Evolutionary conservation across 2,113 vertebrate species (phyloP).

Genomic region (Orientallactaga bullata): DNA sequence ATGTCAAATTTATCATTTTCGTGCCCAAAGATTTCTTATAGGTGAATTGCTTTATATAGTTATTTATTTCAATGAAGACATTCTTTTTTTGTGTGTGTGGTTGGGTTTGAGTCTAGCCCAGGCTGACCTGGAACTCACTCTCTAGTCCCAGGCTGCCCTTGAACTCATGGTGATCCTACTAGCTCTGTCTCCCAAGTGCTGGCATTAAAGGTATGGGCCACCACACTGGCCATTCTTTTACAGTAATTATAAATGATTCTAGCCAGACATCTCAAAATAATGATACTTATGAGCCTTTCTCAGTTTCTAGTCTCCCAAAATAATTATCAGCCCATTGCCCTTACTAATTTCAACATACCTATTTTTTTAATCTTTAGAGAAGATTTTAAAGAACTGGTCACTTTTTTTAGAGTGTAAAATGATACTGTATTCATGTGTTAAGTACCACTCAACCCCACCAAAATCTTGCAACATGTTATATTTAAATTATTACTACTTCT

Average conservation of each 20-base stretch:
- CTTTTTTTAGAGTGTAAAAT: background rate
- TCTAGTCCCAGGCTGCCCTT: no score
- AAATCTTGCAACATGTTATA: background rate
- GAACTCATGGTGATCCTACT: no score
- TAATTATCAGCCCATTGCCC: background rate
- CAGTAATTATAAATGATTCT: background rate
- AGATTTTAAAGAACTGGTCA: background rate
- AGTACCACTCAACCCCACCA: background rate
- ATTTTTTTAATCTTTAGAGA: background rate
- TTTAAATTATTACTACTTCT: background rate
- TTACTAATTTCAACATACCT: background rate
- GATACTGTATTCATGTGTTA: background rate
- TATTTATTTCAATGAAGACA: background rate
- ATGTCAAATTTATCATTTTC: slow-evolving; percentile 32
- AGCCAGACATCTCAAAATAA: background rate
- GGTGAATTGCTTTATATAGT: background rate
- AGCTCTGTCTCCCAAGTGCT: no score
- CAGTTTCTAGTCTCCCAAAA: background rate
- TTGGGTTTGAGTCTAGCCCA: no score
- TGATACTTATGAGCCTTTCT: background rate
- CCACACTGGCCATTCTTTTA: background rate
- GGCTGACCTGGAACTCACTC: no score
- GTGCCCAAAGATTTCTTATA: slow-evolving; percentile 12
- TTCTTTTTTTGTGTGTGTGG: no score
- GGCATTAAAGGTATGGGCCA: no score